Evolutionary conservation across 2,888 invertebrate genomes (phyloP), one percentile per base, ranked within the genome.

Genomic region (Herminia tarsipennalis): DNA sequence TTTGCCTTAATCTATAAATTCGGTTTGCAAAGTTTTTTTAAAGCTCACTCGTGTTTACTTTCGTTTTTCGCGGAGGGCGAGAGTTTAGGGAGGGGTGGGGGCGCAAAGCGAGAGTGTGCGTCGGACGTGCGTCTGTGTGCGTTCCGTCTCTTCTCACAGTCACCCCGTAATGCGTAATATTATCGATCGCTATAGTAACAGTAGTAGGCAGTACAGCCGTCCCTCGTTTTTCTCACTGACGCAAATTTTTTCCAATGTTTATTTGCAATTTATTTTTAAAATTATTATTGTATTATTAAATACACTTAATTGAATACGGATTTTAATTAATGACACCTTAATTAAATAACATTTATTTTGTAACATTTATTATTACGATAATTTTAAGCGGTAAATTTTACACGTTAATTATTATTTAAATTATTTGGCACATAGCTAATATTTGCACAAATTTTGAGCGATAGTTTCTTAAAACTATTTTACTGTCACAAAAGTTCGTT

Each of bases 151-250:
- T 69, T 75, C 78, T 73, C 78, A 52, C 63, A 78, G 83, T 78
- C 80, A 76, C 73, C 73, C 78, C 77, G 85, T 90, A 90, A 89
- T 87, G 91, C 92, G 92, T 92, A 90, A 88, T 91, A 86, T 78
- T 92, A 92, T 92, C 90, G 92, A 92, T 92, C 91, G 82, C 76
- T 72, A 88, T 89, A 88, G 81, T 86, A 86, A 82, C 82, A 78
- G 82, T 80, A 73, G 79, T 81, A 82, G 72, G 73, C 76, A 51
- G 63, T 45, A 44, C 43, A 50, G 66, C 30, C 39, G 61, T 70
- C 73, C 77, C 78, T 76, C 78, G 78, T 77, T 80, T 83, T 81
- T 79, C 80, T 81, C 75, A 70, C 51, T 65, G 78, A 70, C 76
- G 79, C 70, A 70, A 71, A 80, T 76, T 78, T 80, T 77, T 78